phyloP scores from a whole-genome alignment of 1,140 invertebrate genomes.

The Drosophila quadrilineata region DNA sequence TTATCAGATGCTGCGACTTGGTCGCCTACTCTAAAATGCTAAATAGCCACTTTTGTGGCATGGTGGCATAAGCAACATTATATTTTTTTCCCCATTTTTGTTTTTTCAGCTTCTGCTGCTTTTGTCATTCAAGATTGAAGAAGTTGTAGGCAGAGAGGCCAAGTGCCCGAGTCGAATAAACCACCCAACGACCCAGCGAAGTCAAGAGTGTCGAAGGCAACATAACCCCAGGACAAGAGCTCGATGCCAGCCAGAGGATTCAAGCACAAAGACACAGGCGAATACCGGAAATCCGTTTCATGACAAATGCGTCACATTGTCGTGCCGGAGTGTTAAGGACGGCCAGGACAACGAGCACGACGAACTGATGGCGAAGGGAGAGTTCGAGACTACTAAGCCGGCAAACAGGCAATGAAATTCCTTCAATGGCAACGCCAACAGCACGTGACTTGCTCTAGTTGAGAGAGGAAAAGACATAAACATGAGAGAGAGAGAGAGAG shows the following conservation, averaged over 20 bases:
- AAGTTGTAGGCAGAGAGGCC: slow-evolving; percentile 48
- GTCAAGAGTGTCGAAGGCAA: slow-evolving; percentile 57
- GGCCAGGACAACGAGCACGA: not conserved
- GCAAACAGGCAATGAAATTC: slow-evolving; percentile 70
- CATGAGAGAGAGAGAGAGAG: slow-evolving; percentile 9
- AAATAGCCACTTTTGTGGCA: slow-evolving; percentile 78
- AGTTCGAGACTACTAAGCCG: slow-evolving; percentile 50
- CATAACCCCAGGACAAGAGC: not conserved
- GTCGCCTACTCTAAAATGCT: slow-evolving; percentile 73
- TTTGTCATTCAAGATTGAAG: slow-evolving; percentile 75
- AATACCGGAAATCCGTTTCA: slow-evolving; percentile 79
- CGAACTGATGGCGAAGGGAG: not conserved
- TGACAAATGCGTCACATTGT: slow-evolving; percentile 77
- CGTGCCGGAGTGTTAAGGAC: slow-evolving; percentile 56
- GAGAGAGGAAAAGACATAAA: too few species aligned
- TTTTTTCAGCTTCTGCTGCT: slow-evolving; percentile 11
- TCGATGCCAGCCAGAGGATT: not conserved
- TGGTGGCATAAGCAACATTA: slow-evolving; percentile 47
- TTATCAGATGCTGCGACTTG: not conserved
- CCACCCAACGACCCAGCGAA: slow-evolving; percentile 11
- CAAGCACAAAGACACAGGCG: slow-evolving; percentile 49
- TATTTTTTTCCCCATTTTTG: slow-evolving; percentile 17
- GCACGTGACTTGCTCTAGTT: slow-evolving; percentile 58
- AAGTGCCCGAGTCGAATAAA: slow-evolving; percentile 7
- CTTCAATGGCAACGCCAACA: slow-evolving; percentile 63